Evolutionary conservation across 2,888 invertebrate species (phyloP), one percentile per base, ranked within the genome.

Genomic region (Hydrotaea cyrtoneurina): DNA sequence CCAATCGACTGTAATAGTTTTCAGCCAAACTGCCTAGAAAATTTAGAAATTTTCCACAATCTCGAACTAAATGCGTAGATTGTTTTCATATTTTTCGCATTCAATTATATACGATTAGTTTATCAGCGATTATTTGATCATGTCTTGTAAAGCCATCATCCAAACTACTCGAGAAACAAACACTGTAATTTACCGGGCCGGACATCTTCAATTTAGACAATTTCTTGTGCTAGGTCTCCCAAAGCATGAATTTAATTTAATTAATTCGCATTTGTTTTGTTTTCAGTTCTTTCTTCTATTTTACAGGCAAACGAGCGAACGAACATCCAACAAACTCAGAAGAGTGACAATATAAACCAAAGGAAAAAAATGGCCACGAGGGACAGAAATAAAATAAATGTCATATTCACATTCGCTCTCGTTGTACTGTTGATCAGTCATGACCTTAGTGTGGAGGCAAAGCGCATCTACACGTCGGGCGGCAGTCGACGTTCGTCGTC

Each of bases 381-480:
- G 55, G 75, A 73, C 57, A 72, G 64, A 19, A 75, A 73, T 10
- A 83, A 73, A 79, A 72, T 53, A 66, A 57, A 62, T 73, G 69
- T 31, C 2, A 19, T 83, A 15, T 31, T 31, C n/a, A 23, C 77
- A 10, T 4, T 78, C 10, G 79, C 79, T 59, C 23, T 77, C 7
- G 55, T 78, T 0, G 50, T 90, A 46, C 85, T 89, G 31, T 84
- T 89, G 53, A 78, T 77, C 23, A 50, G 57, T 17, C 31, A 75
- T 15, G 64, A 78, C 85, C 76, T 79, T 0, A 79, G 86, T 72
- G 87, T 88, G 21, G 88, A 90, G 13, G 90, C 87, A 3, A 90
- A 89, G 77, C 88, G 90, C 21, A 87, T 86, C 74, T 89, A 74
- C 53, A 86, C 88, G 31, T 86, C 89, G 78, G 86, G 87, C 80